Conservation (phyloP, 2,113 vertebrate species). For the Colius striatus region DNA sequence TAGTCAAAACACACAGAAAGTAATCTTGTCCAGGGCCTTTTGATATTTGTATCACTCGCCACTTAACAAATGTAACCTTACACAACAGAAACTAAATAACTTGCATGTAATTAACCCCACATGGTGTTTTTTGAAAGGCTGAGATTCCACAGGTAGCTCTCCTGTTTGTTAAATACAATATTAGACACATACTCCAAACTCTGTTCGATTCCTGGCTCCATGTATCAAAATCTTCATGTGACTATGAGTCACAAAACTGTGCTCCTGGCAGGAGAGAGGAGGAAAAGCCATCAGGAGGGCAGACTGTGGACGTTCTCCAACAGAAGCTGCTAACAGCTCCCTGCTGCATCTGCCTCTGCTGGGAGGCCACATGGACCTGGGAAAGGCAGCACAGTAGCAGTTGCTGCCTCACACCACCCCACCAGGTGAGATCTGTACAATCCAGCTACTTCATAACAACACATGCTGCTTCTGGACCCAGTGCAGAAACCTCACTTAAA, state of each 20-base stretch:
- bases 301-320: background rate
- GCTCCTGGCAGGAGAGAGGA: background rate
- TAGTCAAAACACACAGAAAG: background rate
- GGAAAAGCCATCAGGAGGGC: background rate
- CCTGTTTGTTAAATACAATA: accelerated
- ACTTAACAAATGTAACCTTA: background rate
- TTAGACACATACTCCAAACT: accelerated
- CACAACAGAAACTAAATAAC: background rate
- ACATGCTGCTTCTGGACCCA: background rate
- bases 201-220: background rate
- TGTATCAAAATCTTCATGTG: accelerated
- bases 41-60: background rate
- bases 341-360: accelerated
- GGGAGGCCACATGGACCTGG: background rate
- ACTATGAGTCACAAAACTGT: accelerated
- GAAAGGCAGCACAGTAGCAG: accelerated
- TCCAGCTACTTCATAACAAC: background rate
- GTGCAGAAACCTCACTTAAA: background rate
- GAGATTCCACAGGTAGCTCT: background rate
- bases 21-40: background rate
- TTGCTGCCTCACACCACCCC: background rate
- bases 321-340: background rate
- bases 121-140: background rate
- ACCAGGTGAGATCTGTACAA: background rate
- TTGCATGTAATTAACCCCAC: background rate